Evolutionary conservation across 2,797 vertebrate genomes (phyloP), one percentile per base, ranked within the genome.

Genomic region (Bovichtus variegatus): DNA sequence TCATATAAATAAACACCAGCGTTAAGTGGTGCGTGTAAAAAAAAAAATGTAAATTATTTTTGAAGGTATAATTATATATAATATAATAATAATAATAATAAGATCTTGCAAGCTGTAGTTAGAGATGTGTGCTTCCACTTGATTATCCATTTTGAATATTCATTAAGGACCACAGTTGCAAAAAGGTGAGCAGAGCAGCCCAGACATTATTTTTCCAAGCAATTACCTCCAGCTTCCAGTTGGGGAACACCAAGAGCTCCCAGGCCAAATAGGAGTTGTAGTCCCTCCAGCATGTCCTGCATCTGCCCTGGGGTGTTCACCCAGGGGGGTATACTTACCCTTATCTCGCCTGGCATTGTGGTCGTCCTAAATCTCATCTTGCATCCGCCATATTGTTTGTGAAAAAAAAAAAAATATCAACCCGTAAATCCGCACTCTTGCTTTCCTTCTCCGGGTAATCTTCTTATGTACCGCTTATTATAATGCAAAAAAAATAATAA

Each of bases 61-160:
- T 21, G 9, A 67, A 71, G 9, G 43, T 83, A 65, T 78, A 78
- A 80, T 84, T 66, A 78, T n/a, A n/a, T n/a, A n/a, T n/a, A n/a
- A n/a, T n/a, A n/a, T n/a, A n/a, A n/a, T n/a, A n/a, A n/a, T n/a
- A n/a, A n/a, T n/a, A n/a, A n/a, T n/a, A n/a, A n/a, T n/a, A 63
- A 75, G 44, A 36, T 80, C 16, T 50, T 68, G 34, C 46, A 66
- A 69, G 54, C 44, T 65, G 61, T 54, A 53, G 51, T 72, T 79
- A 63, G 44, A 13, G 38, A 70, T 57, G 61, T 70, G 13, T 59
- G 44, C 59, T 82, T 81, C 44, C 47, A 57, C 66, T 66, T 79
- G 58, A 84, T 87, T 77, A 87, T 69, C 19, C 67, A 71, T 82
- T 65, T 73, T 78, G 59, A 55, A 64, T 76, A 68, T 64, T 84